Evolutionary conservation across 64 coral and sea anemone genomes (phyloP), one percentile per base, ranked within the genome.

Genomic region (Actinia equina): DNA sequence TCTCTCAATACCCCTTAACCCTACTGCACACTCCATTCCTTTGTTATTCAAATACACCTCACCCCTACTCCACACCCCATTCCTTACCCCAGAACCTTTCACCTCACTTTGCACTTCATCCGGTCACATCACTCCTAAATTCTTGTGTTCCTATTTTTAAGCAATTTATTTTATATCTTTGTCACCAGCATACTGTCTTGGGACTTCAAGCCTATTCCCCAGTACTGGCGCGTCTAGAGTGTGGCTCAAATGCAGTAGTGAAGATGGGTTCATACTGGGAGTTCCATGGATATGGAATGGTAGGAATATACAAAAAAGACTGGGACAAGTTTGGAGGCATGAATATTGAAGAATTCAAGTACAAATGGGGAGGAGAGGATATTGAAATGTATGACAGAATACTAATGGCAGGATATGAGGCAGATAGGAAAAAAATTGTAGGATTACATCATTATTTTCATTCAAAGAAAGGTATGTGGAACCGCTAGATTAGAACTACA

Each of bases 381-480:
- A 94, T 93, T 83, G 95, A 98, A 51, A 89, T 98, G 77, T 58
- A 62, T 53, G 95, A 98, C 67, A 71, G 95, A 30, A 86, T 98
- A 52, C 44, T 98, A n/a, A 88, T 88, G 58, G 83, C 86, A 25
- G 81, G 87, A 5, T 83, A 94, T 56, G 92, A 89, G 63, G 43
- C 91, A 22, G 88, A 98, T 16, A 88, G 86, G 52, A 71, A 91
- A 0, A 98, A 98, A 77, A 86, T 98, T 41, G 23, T 77, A 16
- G 87, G 91, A 23, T 85, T 98, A 17, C 84, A 87, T 83, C 95
- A 98, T 85, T 94, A 91, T 91, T 94, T 79, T 86, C 95, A 98
- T 56, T 89, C 89, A 6, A 98, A 86, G 44, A 91, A 82, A 63
- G 95, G 95, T n/a, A 98, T 98, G 95, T 98, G 95, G 95, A 87